Evolutionary conservation across 2,888 invertebrate species (phyloP), one percentile per base, ranked within the genome.

Genomic region (Melanargia galathea): DNA sequence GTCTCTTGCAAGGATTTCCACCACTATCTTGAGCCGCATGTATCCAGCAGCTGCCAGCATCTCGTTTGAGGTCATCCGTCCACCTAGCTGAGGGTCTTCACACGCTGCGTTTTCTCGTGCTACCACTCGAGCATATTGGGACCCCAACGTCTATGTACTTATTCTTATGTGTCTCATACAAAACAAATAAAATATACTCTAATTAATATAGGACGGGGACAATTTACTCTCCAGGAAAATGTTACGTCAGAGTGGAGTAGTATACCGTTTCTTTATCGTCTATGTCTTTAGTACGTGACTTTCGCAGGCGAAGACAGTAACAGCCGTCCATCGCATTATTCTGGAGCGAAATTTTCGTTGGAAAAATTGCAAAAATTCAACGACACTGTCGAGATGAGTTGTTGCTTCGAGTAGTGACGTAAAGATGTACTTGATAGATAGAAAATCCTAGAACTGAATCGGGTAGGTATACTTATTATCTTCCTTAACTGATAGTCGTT

Each of bases 211-310:
- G 20, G 33, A 18, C 13, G 52, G 13, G 20, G n/a, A 35, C 33
- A 35, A 52, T 35, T 35, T 52, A 35, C 52, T 52, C 18, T 35
- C 33, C 52, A 20, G 35, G 52, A 52, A 52, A 52, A 52, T 52
- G 33, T 52, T 35, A 52, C 35, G 20, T 35, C 35, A 35, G n/a
- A 30, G 43, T 18, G 8, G 43, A 52, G 33, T 20, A 35, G 16
- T 73, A 65, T 67, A 75, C 74, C 75, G 75, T 74, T 79, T 76
- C 73, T 77, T 83, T 79, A 75, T 76, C 76, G 74, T 60, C 62
- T 60, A 66, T 78, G 80, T 82, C 79, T 79, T 75, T 73, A 74
- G 77, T 82, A 87, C 87, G 87, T 88, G 87, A 87, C 87, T 86
- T 82, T 81, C 75, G 70, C 58, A 59, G 49, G 49, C 71, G 61